Evolutionary conservation across 2,888 invertebrate genomes (phyloP).

Genomic region (Cecidostiba fungosa): DNA sequence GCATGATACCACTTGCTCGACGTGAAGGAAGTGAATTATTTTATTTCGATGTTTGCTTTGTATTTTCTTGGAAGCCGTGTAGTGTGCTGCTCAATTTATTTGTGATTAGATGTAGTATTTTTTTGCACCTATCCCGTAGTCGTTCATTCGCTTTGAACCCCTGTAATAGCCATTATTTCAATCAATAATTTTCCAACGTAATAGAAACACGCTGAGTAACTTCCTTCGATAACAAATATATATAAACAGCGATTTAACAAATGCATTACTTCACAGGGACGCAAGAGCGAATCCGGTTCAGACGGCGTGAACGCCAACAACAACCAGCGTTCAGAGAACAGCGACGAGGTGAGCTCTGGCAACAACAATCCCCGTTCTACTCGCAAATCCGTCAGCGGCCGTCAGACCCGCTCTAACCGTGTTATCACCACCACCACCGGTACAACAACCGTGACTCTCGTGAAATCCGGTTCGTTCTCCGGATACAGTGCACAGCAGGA

Average conservation of each 20-base stretch:
- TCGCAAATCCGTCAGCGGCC: conserved; percentile 47
- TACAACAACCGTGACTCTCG: conserved; percentile 79
- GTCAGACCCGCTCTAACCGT: conserved; percentile 65
- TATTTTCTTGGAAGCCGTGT: conserved; percentile 23
- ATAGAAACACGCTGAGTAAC: too few relatives aligned
- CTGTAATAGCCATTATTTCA: too few relatives aligned
- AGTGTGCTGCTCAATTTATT: not conserved
- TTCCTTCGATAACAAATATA: too few relatives aligned
- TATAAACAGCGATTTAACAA: not conserved
- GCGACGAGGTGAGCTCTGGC: conserved; percentile 70
- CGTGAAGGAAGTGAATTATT: conserved; percentile 9
- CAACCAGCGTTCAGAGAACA: conserved; percentile 75
- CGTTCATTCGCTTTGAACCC: not conserved
- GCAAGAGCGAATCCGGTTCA: conserved; percentile 83
- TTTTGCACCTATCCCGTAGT: not conserved
- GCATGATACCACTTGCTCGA: not conserved
- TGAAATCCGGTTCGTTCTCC: conserved; percentile 89
- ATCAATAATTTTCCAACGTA: too few relatives aligned
- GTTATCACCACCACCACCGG: conserved; percentile 63
- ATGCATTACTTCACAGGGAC: conserved; percentile 73
- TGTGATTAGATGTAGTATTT: not conserved
- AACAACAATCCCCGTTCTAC: conserved; percentile 45
- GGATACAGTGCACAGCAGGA: conserved; percentile 82
- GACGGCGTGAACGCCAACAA: conserved; percentile 78
- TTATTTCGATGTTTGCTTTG: conserved; percentile 36